Evolutionary conservation across 2,888 invertebrate species (phyloP).

Genomic region (Andrena trimmerana): DNA sequence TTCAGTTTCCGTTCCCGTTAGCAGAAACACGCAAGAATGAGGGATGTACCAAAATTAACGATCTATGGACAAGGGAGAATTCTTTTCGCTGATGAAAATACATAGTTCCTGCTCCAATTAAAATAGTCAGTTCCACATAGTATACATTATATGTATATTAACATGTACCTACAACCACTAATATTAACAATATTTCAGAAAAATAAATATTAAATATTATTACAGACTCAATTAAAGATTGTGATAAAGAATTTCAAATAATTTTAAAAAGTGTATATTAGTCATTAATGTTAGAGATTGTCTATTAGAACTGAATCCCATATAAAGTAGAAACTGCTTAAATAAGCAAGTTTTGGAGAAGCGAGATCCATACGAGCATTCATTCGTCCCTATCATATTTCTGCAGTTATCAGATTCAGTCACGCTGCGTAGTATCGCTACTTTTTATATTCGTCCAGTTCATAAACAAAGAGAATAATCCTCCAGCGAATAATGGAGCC

Average conservation of each 20-base stretch:
- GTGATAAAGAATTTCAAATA: too few species aligned
- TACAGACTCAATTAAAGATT: too few species aligned
- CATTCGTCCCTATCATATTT: constrained; percentile 16
- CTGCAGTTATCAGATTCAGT: constrained; percentile 13
- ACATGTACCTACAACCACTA: too few species aligned
- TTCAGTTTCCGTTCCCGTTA: constrained; percentile 8
- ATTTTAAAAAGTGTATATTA: too few species aligned
- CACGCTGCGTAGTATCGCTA: constrained; percentile 1
- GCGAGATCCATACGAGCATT: not conserved
- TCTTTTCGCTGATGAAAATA: not conserved
- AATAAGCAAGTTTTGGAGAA: not conserved
- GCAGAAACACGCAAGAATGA: not conserved
- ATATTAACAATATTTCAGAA: too few species aligned
- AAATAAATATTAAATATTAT: too few species aligned
- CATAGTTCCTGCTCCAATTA: not conserved
- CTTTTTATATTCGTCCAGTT: constrained; percentile 4
- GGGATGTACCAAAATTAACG: not conserved
- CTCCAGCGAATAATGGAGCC: constrained; percentile 20
- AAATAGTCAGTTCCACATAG: too few species aligned
- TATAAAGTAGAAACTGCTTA: too few species aligned
- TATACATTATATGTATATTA: too few species aligned
- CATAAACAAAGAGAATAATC: constrained; percentile 17
- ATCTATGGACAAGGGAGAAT: not conserved
- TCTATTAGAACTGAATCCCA: too few species aligned
- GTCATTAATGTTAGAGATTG: too few species aligned